Percentiles rank a stretch among this genome's conserved stretches.
Evolutionary conservation across 2,888 invertebrate species (phyloP).

Genomic region (Synergus itoensis): DNA sequence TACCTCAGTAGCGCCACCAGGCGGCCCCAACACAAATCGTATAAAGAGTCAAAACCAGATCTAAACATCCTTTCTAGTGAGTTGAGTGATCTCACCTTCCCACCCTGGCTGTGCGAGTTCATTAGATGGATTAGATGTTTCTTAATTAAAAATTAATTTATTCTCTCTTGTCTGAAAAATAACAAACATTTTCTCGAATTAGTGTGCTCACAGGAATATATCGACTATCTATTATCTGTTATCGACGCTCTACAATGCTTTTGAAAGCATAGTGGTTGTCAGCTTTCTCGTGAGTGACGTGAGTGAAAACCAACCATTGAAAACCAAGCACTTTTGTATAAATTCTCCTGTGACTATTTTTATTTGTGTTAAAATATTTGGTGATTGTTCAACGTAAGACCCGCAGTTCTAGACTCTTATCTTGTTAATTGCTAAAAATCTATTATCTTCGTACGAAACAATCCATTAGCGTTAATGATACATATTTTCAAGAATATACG

Average conservation of each 20-base stretch:
- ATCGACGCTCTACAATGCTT: background rate
- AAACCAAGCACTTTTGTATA: background rate
- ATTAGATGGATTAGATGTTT: conserved; percentile 32
- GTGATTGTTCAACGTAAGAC: background rate
- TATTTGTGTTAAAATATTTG: background rate
- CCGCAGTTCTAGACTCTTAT: background rate
- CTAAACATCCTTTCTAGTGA: too few relatives aligned
- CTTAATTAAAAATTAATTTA: conserved; percentile 26
- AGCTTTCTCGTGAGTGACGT: conserved; percentile 38
- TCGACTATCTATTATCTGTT: background rate
- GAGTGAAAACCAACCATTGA: conserved; percentile 23
- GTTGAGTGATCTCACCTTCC: too few relatives aligned
- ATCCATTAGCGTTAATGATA: conserved; percentile 16
- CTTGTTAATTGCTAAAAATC: conserved; percentile 30
- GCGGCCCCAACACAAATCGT: too few relatives aligned
- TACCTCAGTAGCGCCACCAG: too few relatives aligned
- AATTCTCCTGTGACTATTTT: background rate
- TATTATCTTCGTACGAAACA: conserved; percentile 21
- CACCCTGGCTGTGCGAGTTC: background rate
- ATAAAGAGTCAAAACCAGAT: too few relatives aligned
- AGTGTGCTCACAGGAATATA: background rate
- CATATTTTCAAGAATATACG: conserved; percentile 13
- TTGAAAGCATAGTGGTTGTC: conserved; percentile 12
- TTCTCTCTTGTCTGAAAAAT: conserved; percentile 18
- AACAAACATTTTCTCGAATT: background rate